A percentile compares a stretch with the other conserved stretches of the same genome.
phyloP scores from a whole-genome alignment of 2,888 invertebrate species.

The Agrilus biguttatus region DNA sequence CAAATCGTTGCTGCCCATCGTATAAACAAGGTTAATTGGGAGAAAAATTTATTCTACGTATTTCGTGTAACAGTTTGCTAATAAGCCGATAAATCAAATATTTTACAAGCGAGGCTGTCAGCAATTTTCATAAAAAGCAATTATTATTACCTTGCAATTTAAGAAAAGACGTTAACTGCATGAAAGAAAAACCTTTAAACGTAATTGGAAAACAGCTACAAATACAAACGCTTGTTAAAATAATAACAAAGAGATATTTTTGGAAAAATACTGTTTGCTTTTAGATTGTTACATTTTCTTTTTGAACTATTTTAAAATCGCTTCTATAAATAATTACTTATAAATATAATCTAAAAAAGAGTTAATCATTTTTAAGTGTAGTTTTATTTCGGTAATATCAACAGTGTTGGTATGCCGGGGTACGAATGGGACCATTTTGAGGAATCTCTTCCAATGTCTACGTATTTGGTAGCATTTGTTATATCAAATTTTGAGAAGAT shows the following conservation, averaged over 20 bases:
- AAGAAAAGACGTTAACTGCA: too few relatives aligned
- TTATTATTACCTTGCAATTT: too few relatives aligned
- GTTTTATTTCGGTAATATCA: conserved; percentile 6
- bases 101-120: too few relatives aligned
- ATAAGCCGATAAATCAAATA: too few relatives aligned
- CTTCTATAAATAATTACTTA: neutral
- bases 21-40: too few relatives aligned
- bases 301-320: neutral
- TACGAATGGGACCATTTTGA: conserved; percentile 68
- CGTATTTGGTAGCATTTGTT: conserved; percentile 74
- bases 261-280: neutral
- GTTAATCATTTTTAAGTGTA: neutral
- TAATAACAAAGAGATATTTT: neutral
- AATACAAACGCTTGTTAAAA: neutral
- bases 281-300: neutral
- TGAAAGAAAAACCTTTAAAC: too few relatives aligned
- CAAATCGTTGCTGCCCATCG: too few relatives aligned
- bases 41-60: too few relatives aligned
- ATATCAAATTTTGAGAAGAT: conserved; percentile 60
- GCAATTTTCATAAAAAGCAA: too few relatives aligned
- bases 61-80: too few relatives aligned
- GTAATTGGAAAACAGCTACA: too few relatives aligned
- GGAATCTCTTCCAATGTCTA: conserved; percentile 74
- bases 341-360: too few relatives aligned
- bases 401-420: conserved; percentile 39